Evolutionary conservation across 2,797 vertebrate genomes (phyloP), one percentile per base, ranked within the genome.

Genomic region (Ambastaia sidthimunki): DNA sequence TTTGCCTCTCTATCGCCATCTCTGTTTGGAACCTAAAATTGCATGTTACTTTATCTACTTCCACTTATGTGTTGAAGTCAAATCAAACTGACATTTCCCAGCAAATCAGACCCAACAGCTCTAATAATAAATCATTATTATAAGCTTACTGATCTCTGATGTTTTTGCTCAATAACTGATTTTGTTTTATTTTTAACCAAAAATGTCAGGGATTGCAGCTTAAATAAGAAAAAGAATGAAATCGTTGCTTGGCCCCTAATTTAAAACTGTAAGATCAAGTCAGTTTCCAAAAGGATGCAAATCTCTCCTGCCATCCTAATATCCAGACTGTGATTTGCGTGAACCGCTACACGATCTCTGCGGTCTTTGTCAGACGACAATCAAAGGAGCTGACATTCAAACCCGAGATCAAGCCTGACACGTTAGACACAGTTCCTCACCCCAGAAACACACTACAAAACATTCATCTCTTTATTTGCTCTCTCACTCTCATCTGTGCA

Each of bases 401-500:
- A 34, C 54, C 52, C 65, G 44, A 59, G 18, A 59, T 68, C 52
- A 70, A 78, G 41, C 41, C 25, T 69, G 66, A 70, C 76, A 66
- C 28, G 54, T 75, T 66, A 65, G 60, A 75, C 60, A 77, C 52
- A 23, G 41, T 60, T 70, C 23, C 66, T 70, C 76, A 50, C n/a
- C 73, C 48, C 28, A 12, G 50, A 76, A 76, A 67, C 31, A 1
- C 57, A 52, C 47, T n/a, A 31, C 76, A 69, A 78, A 74, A 71
- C 47, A 60, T 65, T 41, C 23, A 68, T 71, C 37, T 78, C 69
- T 80, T 72, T 68, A 76, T 85, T 76, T 82, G 80, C 83, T 66
- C 52, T 74, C 54, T 73, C 47, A 23, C 57, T 67, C 65, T 57
- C 54, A 60, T 79, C 81, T 67, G 23, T 80, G 70, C 57, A 59